These are phyloP conservation scores for Drosophila ironensis DNA, from an alignment of 1,140 invertebrate species.

Conservation along the genomic window DNA sequence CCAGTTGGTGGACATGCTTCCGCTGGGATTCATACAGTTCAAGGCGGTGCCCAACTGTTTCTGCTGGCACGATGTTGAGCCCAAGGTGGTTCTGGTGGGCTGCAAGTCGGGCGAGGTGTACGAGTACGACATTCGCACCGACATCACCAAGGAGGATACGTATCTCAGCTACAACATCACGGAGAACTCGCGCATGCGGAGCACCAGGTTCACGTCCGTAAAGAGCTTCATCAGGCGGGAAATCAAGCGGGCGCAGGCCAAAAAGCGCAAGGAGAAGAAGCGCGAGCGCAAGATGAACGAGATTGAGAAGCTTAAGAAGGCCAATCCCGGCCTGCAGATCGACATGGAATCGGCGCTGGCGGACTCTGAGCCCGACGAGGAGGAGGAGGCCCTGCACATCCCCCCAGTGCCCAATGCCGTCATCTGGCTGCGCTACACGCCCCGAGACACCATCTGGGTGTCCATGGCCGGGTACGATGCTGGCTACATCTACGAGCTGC, in stretches of 20 bases:
- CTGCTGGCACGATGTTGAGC: constrained; percentile 83
- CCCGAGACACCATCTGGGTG: constrained; percentile 83
- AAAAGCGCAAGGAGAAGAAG: constrained; percentile 83
- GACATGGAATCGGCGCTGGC: constrained; percentile 84
- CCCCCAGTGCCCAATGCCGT: constrained; percentile 84
- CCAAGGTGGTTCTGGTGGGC: constrained; percentile 83
- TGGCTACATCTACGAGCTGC: constrained; percentile 89
- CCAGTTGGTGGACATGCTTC: constrained; percentile 83
- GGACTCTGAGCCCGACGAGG: constrained; percentile 83
- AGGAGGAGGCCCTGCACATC: constrained; percentile 84
- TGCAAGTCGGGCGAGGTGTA: constrained; percentile 83
- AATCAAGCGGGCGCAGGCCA: constrained; percentile 75
- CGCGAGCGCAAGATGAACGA: constrained; percentile 83
- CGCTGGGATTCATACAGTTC: constrained; percentile 86
- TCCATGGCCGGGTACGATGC: constrained; percentile 88
- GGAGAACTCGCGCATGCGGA: constrained; percentile 64
- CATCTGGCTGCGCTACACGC: constrained; percentile 83
- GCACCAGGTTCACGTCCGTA: constrained; percentile 84
- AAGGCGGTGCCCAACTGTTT: constrained; percentile 85
- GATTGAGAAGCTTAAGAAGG: constrained; percentile 83
- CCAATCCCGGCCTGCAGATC: constrained; percentile 84
- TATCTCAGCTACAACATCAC: constrained; percentile 82
- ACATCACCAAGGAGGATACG: constrained; percentile 81
- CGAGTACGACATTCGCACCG: constrained; percentile 83
- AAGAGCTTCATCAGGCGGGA: constrained; percentile 85